Base-by-base conservation (phyloP, 2,888 invertebrate genomes). In the Agrochola circellaris region DNA sequence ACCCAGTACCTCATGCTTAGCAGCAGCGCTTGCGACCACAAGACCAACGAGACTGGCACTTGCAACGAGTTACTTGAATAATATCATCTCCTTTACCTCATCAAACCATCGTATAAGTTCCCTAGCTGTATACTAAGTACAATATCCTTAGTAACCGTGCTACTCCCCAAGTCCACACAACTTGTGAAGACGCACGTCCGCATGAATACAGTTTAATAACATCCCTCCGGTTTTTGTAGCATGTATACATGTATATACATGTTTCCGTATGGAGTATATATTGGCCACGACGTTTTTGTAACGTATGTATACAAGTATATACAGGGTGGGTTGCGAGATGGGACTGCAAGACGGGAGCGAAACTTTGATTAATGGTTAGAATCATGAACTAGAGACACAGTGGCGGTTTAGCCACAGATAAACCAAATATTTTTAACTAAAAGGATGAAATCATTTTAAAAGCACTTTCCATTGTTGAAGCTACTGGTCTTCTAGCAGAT, bases 171-270 rank as follows among this genome's bases (percentile, higher is more conserved):
- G 23, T 7, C 30, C 51, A 23, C 77, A 48, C 65, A 51, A 26
- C 61, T 70, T 38, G 45, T 70, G n/a, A 71, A 77, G 62, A 62
- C 62, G 79, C 70, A 68, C 73, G 78, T 78, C 70, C 64, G 60
- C 73, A 65, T 81, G 79, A 86, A 81, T 84, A 86, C 79, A 75
- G 77, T 86, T 84, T 86, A 75, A 81, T 86, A 77, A 73, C 72
- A 77, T 60, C 70, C 73, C 77, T 77, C 15, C 60, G 70, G 51
- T 54, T 77, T 81, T 75, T 73, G 80, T 81, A 48, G 2, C n/a
- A 65, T 51, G 23, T 48, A 48, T 17, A 51, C 51, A 51, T 20
- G 8, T 51, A 0, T 26, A 13, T 48, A 77, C 11, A 42, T 60
- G 42, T 51, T 34, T 2, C 54, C 54, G 15, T 26, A 15, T 34